Percentiles rank a stretch among this genome's conserved stretches.
These are phyloP conservation scores for Xylota segnis DNA, from an alignment of 2,888 invertebrate genomes.

Conservation along the genomic window DNA sequence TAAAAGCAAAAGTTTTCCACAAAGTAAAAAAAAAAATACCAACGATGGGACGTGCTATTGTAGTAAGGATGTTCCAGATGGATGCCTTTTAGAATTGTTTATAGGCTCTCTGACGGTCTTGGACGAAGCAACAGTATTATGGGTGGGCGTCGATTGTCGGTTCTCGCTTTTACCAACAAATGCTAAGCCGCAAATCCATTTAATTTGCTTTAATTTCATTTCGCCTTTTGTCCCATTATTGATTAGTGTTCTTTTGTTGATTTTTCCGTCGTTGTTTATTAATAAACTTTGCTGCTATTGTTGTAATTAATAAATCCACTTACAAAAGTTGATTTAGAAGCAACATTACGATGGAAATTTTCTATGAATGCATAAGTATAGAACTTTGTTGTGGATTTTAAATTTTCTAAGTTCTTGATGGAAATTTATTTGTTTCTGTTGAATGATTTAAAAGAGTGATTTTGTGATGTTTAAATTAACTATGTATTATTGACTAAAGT, in stretches of 20 bases:
- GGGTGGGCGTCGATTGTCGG: not conserved
- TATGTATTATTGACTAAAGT: not conserved
- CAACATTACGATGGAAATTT: conserved; percentile 6
- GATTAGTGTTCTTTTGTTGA: conserved; percentile 21
- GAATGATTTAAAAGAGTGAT: conserved; percentile 3
- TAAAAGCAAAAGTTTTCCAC: conserved; percentile 35
- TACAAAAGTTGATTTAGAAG: conserved; percentile 29
- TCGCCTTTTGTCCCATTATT: conserved; percentile 46
- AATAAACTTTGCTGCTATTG: conserved; percentile 46
- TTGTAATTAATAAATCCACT: conserved; percentile 58
- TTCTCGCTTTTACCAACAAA: conserved; percentile 14
- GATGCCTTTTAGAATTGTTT: conserved; percentile 26
- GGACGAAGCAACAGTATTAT: not conserved
- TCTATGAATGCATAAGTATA: not conserved
- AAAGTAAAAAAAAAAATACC: conserved; percentile 16
- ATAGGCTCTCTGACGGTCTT: conserved; percentile 8
- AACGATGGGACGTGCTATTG: conserved; percentile 25
- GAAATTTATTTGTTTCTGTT: conserved; percentile 1
- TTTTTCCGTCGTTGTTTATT: conserved; percentile 22
- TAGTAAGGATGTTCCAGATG: conserved; percentile 41
- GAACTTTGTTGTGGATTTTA: conserved; percentile 8
- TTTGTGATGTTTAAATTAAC: not conserved
- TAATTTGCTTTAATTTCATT: conserved; percentile 58
- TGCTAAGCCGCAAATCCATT: conserved; percentile 54
- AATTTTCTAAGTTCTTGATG: not conserved